A percentile compares a stretch with the other conserved stretches of the same genome.
These are phyloP conservation scores for Yponomeuta evonymella DNA, from an alignment of 2,888 invertebrate species.

Conservation along the genomic window DNA sequence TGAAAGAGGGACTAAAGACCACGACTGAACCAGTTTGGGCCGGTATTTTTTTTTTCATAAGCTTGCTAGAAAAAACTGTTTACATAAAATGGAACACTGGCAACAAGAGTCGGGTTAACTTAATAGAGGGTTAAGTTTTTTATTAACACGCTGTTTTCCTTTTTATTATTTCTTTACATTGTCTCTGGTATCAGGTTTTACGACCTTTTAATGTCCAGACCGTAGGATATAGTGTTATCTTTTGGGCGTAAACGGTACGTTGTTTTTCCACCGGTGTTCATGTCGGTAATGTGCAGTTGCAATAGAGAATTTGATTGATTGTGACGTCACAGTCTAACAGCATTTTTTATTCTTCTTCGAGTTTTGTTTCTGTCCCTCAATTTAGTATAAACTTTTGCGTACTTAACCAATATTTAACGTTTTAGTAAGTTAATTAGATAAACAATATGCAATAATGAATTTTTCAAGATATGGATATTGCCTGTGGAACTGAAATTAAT, in stretches of 20 bases:
- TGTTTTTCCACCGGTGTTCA: not conserved
- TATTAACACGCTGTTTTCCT: not conserved
- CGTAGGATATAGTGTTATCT: not conserved
- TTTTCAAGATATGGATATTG: too few species aligned
- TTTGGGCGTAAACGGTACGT: not conserved
- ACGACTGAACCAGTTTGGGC: not conserved
- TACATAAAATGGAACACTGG: conserved; percentile 1
- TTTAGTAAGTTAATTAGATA: too few species aligned
- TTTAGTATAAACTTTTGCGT: too few species aligned
- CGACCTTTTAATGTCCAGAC: not conserved
- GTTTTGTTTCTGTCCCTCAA: too few species aligned
- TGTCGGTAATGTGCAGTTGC: not conserved
- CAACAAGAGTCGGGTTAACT: conserved; percentile 34
- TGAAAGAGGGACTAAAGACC: not conserved
- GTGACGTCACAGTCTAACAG: too few species aligned
- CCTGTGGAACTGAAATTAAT: too few species aligned
- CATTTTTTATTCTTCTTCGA: too few species aligned
- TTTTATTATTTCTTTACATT: conserved; percentile 20
- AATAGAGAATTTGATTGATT: too few species aligned
- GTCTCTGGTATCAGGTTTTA: conserved; percentile 26
- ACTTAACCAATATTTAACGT: too few species aligned
- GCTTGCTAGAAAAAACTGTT: conserved; percentile 8
- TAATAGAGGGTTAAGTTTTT: conserved; percentile 40
- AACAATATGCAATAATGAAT: too few species aligned
- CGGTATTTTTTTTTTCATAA: not conserved